Percentiles rank a stretch among this genome's conserved stretches.
Evolutionary conservation across 2,797 vertebrate species (phyloP).

Genomic region (Coregonus ussuriensis): DNA sequence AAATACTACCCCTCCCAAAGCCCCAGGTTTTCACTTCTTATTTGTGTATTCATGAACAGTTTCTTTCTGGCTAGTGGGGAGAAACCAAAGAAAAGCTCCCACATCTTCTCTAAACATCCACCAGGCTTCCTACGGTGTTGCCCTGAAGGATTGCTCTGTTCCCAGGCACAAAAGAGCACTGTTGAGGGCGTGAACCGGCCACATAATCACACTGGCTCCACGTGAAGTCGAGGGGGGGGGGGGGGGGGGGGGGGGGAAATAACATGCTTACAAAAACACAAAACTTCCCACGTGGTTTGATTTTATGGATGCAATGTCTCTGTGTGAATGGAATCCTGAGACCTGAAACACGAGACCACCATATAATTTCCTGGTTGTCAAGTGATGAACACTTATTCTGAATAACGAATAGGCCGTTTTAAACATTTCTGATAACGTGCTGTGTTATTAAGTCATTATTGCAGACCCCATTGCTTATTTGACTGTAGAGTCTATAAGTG

Average conservation of each 20-base stretch:
- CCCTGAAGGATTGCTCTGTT: conserved; percentile 46
- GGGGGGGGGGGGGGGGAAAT: not conserved
- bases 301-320: conserved; percentile 11
- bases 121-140: conserved; percentile 41
- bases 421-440: too few relatives aligned
- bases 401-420: too few relatives aligned
- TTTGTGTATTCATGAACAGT: not conserved
- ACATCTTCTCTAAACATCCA: conserved; percentile 63
- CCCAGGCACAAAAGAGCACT: conserved; percentile 11
- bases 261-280: conserved; percentile 37
- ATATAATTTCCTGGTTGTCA: too few relatives aligned
- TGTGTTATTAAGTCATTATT: too few relatives aligned
- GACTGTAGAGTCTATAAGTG: too few relatives aligned
- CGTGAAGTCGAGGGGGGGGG: conserved; percentile 35
- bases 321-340: too few relatives aligned
- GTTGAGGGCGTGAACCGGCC: not conserved
- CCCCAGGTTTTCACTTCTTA: not conserved
- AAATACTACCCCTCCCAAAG: not conserved
- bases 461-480: too few relatives aligned
- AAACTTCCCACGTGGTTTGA: conserved; percentile 29
- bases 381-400: too few relatives aligned
- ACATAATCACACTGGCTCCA: conserved; percentile 26
- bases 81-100: conserved; percentile 43
- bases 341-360: too few relatives aligned
- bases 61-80: conserved; percentile 22